Percentiles rank a stretch among this genome's conserved stretches.
These are phyloP conservation scores for Saccostrea glomerata DNA, from an alignment of 1,140 invertebrate species.

Conservation along the genomic window DNA sequence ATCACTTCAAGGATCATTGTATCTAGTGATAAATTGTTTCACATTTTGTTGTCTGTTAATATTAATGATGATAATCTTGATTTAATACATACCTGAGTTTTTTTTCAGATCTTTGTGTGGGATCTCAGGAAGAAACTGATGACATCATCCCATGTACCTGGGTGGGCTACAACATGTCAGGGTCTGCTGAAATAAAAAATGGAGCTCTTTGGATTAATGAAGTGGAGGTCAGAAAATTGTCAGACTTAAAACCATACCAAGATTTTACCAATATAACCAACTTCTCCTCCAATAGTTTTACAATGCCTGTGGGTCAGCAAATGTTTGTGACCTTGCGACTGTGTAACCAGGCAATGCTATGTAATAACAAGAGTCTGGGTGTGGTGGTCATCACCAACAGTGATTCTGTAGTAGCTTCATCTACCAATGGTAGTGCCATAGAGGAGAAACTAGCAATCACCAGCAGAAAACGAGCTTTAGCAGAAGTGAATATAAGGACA, in stretches of 20 bases:
- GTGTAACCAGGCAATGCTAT: constrained; percentile 59
- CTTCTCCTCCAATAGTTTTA: constrained; percentile 26
- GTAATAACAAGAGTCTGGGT: constrained; percentile 53
- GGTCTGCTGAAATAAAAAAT: constrained; percentile 51
- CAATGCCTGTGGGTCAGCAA: constrained; percentile 56
- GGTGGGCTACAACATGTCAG: constrained; percentile 56
- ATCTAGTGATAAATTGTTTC: no score
- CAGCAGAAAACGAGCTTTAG: background rate
- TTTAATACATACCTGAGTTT: no score
- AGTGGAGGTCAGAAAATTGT: constrained; percentile 30
- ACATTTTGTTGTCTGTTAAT: no score
- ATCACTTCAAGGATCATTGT: no score
- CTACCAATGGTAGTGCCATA: constrained; percentile 40
- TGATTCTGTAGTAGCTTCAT: constrained; percentile 43
- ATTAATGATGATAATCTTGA: no score
- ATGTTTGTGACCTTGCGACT: constrained; percentile 50
- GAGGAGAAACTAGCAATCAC: constrained; percentile 20
- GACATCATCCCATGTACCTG: constrained; percentile 58
- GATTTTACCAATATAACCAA: background rate
- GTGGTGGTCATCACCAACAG: constrained; percentile 32
- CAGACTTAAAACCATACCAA: background rate
- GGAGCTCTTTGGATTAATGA: constrained; percentile 54
- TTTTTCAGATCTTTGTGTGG: constrained; percentile 43
- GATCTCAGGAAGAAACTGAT: background rate
- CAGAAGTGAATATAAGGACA: constrained; percentile 20